A percentile compares a stretch with the other conserved stretches of the same genome.
phyloP scores from a whole-genome alignment of 2,113 vertebrate genomes.

The Notarius quadriscutis region DNA sequence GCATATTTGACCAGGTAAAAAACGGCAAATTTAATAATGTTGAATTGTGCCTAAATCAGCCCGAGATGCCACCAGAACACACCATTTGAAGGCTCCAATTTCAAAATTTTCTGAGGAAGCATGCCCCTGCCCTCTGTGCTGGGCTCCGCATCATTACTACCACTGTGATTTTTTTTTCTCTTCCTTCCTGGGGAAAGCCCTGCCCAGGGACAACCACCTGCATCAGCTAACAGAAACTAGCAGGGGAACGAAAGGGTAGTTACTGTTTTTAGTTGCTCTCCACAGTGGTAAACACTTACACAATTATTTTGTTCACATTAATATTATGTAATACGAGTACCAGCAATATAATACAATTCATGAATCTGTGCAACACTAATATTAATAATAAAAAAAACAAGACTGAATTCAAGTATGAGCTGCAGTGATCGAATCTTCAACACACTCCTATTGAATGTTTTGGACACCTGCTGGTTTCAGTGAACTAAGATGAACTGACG shows the following conservation, averaged over 20 bases:
- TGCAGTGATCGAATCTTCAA: not conserved
- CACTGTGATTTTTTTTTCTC: no score
- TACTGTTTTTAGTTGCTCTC: not conserved
- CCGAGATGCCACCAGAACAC: no score
- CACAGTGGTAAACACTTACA: not conserved
- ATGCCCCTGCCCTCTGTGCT: no score
- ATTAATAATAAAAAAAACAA: not conserved
- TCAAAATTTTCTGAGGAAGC: no score
- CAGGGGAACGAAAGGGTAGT: not conserved
- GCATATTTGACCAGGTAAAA: no score
- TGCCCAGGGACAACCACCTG: not conserved
- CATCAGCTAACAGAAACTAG: not conserved
- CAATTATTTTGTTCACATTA: not conserved
- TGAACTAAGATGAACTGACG: not conserved
- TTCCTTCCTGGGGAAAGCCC: no score
- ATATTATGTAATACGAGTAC: not conserved
- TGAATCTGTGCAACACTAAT: not conserved
- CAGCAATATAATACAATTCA: not conserved
- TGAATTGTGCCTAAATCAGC: no score
- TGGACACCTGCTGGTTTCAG: not conserved
- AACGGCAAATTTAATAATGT: no score
- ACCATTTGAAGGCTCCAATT: no score
- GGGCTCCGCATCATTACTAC: no score
- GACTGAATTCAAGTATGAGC: not conserved
- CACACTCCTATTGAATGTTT: not conserved